These are phyloP conservation scores for Pangasius djambal DNA, from an alignment of 2,797 vertebrate genomes.

Conservation along the genomic window DNA sequence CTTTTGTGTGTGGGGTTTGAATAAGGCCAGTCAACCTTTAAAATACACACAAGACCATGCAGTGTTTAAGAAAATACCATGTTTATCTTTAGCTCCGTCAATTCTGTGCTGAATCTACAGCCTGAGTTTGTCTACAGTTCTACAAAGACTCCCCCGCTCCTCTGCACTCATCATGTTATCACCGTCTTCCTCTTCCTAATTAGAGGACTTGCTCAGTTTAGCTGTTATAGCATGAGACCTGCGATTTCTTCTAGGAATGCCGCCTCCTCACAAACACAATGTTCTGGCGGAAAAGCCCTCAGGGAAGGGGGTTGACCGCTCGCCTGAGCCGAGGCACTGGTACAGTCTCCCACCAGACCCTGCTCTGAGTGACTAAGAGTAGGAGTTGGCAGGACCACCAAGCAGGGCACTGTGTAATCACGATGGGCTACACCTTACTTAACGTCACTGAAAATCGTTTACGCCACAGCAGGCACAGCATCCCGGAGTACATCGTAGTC, in stretches of 20 bases:
- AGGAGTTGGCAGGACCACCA: slow-evolving; percentile 36
- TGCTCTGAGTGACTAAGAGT: slow-evolving; percentile 18
- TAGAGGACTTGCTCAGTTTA: slow-evolving; percentile 16
- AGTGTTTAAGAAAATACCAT: neutral
- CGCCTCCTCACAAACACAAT: slow-evolving; percentile 30
- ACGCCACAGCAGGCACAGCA: neutral
- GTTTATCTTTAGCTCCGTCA: neutral
- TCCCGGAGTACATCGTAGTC: neutral
- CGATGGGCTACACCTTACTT: neutral
- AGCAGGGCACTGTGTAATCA: slow-evolving; percentile 2
- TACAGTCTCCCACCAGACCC: slow-evolving; percentile 38
- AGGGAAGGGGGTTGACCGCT: slow-evolving; percentile 23
- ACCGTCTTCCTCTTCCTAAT: slow-evolving; percentile 28
- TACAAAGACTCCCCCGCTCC: neutral
- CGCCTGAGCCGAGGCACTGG: slow-evolving; percentile 31
- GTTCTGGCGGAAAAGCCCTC: slow-evolving; percentile 28
- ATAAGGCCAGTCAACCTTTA: neutral
- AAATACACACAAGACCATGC: neutral
- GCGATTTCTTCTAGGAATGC: slow-evolving; percentile 29
- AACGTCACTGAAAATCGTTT: slow-evolving; percentile 13
- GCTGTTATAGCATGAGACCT: slow-evolving; percentile 14
- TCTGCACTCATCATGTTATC: slow-evolving; percentile 17
- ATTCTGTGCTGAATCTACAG: neutral
- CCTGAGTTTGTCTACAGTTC: neutral
- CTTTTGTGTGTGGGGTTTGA: neutral